Evolutionary conservation across 2,113 vertebrate species (phyloP).

Genomic region (Todiramphus chloris): DNA sequence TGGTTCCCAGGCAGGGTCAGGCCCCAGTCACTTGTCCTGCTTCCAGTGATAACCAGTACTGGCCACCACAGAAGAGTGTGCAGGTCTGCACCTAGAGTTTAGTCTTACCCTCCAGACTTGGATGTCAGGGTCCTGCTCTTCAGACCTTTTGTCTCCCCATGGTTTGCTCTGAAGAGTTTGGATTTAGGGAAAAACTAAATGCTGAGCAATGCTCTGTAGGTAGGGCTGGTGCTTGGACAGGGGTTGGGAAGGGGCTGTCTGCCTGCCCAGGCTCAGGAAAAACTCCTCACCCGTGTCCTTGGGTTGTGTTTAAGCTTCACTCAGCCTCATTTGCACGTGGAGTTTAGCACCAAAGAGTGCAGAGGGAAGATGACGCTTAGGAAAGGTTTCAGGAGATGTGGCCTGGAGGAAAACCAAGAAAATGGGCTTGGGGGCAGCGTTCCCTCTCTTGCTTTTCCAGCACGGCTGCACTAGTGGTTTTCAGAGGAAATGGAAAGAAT

Average conservation of each 20-base stretch:
- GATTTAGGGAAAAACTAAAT: background rate
- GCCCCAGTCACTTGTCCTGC: background rate
- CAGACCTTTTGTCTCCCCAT: rapidly evolving
- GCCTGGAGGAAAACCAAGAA: background rate
- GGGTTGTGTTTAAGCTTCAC: background rate
- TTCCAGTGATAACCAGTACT: background rate
- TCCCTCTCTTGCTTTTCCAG: background rate
- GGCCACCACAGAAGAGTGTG: background rate
- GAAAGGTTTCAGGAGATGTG: background rate
- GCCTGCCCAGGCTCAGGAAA: background rate
- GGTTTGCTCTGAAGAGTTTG: background rate
- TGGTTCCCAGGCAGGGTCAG: background rate
- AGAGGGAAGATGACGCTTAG: background rate
- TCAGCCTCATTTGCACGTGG: background rate
- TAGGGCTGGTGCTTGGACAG: background rate
- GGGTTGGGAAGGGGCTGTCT: background rate
- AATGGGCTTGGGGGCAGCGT: background rate
- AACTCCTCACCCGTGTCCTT: rapidly evolving
- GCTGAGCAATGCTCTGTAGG: background rate
- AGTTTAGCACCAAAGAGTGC: background rate
- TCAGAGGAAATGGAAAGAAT: constrained; percentile 53
- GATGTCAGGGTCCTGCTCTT: background rate
- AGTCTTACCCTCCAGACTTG: background rate
- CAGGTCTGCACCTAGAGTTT: background rate
- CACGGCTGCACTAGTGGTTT: background rate